Conservation (phyloP, 2,797 vertebrate genomes). For the Mionectes olivaceus region DNA sequence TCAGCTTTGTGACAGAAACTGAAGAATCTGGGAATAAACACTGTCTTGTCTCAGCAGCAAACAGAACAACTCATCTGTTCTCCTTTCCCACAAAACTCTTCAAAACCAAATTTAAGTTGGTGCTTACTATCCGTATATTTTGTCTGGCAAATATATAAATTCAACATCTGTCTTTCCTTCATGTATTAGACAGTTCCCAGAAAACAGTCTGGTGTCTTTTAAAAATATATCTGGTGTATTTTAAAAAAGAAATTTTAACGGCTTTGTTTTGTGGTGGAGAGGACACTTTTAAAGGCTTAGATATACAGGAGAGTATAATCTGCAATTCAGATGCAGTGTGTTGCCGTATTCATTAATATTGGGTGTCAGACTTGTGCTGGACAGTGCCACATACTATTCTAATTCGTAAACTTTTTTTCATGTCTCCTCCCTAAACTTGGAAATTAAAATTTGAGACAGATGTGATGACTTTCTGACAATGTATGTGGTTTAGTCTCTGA, state of each 20-base stretch:
- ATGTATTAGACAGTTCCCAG: background rate
- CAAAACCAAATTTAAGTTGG: background rate
- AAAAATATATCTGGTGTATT: background rate
- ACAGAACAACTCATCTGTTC: background rate
- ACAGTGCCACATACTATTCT: background rate
- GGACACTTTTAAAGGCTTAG: background rate
- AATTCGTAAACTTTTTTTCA: background rate
- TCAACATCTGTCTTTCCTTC: background rate
- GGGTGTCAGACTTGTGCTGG: background rate
- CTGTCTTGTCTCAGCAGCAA: background rate
- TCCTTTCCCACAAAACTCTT: background rate
- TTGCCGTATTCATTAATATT: background rate
- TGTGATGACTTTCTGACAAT: background rate
- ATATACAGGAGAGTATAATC: background rate
- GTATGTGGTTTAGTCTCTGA: background rate
- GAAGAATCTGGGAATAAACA: background rate
- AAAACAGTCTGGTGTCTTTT: background rate
- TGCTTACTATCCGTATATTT: background rate
- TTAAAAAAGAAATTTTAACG: background rate
- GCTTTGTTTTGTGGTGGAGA: accelerated
- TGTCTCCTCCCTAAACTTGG: background rate
- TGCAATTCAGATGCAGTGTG: background rate
- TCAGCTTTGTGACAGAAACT: background rate
- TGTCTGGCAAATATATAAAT: background rate
- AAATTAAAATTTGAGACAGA: background rate